Evolutionary conservation across 1,140 invertebrate species (phyloP).

Genomic region (Ceratitis capitata): DNA sequence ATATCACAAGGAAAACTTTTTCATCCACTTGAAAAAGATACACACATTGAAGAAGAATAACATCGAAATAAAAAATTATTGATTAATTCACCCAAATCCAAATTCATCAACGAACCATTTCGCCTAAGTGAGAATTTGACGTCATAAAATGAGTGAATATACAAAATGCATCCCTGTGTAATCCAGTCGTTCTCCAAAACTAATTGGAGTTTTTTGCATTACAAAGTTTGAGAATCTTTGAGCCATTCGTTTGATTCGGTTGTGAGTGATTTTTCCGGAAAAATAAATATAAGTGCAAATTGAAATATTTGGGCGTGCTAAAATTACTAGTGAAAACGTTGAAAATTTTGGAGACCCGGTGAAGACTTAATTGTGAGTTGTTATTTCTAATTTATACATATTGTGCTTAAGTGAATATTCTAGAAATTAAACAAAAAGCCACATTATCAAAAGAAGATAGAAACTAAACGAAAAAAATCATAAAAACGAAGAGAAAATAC

Average conservation of each 20-base stretch:
- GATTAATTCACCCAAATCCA: no score
- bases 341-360: background rate
- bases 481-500: background rate
- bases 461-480: background rate
- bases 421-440: background rate
- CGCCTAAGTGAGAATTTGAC: no score
- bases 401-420: background rate
- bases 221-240: conserved; percentile 17
- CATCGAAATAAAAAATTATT: no score
- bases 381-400: background rate
- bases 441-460: background rate
- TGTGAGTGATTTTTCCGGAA: conserved; percentile 7
- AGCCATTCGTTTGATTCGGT: background rate
- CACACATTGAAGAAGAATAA: no score
- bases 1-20: no score
- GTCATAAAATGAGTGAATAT: no score
- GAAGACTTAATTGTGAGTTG: conserved; percentile 7
- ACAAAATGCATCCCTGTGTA: background rate
- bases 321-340: background rate
- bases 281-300: background rate
- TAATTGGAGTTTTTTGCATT: conserved; percentile 1
- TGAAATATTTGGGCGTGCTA: background rate
- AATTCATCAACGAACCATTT: no score
- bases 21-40: no score
- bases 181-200: background rate